Percentiles rank a stretch among this genome's conserved stretches.
These are phyloP conservation scores for Danio choprae DNA, from an alignment of 2,797 vertebrate species.

Conservation along the genomic window DNA sequence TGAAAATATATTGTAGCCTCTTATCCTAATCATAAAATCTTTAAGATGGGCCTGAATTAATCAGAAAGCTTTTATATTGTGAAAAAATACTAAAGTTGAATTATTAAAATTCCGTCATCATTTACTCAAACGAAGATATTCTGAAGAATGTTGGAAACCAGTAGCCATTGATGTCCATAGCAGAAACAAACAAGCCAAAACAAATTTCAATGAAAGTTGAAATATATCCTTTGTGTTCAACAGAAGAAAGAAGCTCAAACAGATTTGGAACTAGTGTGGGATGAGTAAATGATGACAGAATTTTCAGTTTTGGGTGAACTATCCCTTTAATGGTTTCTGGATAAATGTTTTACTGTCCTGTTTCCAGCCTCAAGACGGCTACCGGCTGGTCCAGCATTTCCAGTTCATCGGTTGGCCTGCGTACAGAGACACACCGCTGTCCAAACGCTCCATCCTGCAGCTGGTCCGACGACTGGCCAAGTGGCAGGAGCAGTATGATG, in stretches of 20 bases:
- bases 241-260: too few species aligned
- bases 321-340: background rate
- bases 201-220: too few species aligned
- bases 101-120: too few species aligned
- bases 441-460: conserved; percentile 94
- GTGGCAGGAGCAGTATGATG: conserved; percentile 97
- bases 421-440: conserved; percentile 94
- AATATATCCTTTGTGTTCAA: too few species aligned
- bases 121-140: too few species aligned
- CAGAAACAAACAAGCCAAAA: too few species aligned
- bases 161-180: too few species aligned
- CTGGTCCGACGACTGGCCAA: conserved; percentile 91
- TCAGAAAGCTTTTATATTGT: background rate
- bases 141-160: too few species aligned
- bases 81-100: conserved; percentile 2
- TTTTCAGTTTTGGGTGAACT: too few species aligned
- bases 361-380: conserved; percentile 92
- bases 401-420: conserved; percentile 99
- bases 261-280: too few species aligned
- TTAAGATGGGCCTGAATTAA: background rate
- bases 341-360: conserved; percentile 34
- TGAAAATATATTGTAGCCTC: background rate
- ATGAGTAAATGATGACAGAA: too few species aligned
- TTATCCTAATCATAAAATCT: background rate
- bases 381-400: conserved; percentile 96